Base-by-base conservation (phyloP, 2,888 invertebrate species). In the Lissonota sp. region DNA sequence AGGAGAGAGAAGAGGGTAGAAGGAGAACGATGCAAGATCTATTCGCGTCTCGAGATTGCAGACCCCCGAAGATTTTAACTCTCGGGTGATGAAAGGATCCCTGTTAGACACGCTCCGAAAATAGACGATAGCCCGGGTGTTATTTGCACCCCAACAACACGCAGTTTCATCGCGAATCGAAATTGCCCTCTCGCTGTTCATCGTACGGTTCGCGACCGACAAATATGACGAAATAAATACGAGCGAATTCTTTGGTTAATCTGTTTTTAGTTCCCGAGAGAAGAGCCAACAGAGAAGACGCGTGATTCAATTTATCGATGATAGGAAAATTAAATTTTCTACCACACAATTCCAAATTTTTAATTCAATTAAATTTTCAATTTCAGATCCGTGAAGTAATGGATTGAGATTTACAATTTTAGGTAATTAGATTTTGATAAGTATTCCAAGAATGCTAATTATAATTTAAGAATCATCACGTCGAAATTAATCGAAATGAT, bases 1-100 rank as follows among this genome's bases (percentile, higher is more conserved):
- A 4, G 6, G 44, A 44, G 44, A 44, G 44, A 44, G 10, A 44
- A 6, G 60, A 62, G 14, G 66, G 53, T 73, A 64, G 53, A 39
- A n/a, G 7, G 26, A 57, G 26, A 57, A 14, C 12, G 8, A 26
- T 6, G 42, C 63, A 49, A 72, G 76, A 72, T 80, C 82, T 80
- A 80, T 80, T 80, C 76, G 67, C 72, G 80, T 44, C 80, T 16
- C 76, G 44, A 76, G 72, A 76, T 80, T 69, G 67, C 66, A 76
- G 63, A 58, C 57, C 49, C 76, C 39, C 80, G 49, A 76, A 80
- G 76, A 80, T 80, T 76, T 80, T 76, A 72, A 69, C 80, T 76
- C 72, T 49, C 71, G 55, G 57, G 76, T 8, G 80, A 80, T 80
- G 80, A 80, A 79, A 74, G 79, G 74, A 79, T 75, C 70, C 70